Base-by-base conservation (phyloP, 2,797 vertebrate species). In the Gastrophryne carolinensis region DNA sequence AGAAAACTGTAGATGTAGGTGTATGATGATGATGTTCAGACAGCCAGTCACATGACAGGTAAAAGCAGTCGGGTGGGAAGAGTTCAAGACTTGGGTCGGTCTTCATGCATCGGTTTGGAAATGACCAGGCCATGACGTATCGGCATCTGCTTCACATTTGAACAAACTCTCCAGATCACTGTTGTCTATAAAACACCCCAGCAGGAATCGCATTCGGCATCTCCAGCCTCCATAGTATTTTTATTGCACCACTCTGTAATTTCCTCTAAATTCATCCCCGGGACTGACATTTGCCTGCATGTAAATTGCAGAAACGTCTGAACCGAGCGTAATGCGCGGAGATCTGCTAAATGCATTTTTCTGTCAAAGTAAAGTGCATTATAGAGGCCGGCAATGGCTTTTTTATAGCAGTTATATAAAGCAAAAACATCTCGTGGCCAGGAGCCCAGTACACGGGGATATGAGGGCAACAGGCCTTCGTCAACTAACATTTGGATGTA, bases 241-340 rank as follows among this genome's bases (percentile, higher is more conserved):
- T 80, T 61, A 79, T 57, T 72, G 8, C 47, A 52, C 66, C 35
- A 63, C 47, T 75, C 73, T 74, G 21, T 74, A 81, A 83, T 34
- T 81, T 23, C 29, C 65, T 75, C 50, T 74, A 68, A 83, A 54
- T 57, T 81, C 84, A 84, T 52, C 32, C 27, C 37, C 61, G 76
- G 27, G 11, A 13, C 74, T 77, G 72, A 71, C 72, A 35, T 75
- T 8, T 13, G 7, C 15, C 30, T 56, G 79, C 63, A 24, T 58
- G 57, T 39, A 79, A 47, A 21, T 19, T 23, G 27, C 34, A 27
- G 4, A 17, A 10, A 17, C 75, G 65, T 60, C 21, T 63, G 35
- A 27, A 35, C 13, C 17, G 41, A 47, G 17, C 44, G 21, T n/a
- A n/a, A 2, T 47, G 21, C 21, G 17, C 2, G 12, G 1, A 61